Evolutionary conservation across 1,140 invertebrate species (phyloP).

Genomic region (Achroia grisella): DNA sequence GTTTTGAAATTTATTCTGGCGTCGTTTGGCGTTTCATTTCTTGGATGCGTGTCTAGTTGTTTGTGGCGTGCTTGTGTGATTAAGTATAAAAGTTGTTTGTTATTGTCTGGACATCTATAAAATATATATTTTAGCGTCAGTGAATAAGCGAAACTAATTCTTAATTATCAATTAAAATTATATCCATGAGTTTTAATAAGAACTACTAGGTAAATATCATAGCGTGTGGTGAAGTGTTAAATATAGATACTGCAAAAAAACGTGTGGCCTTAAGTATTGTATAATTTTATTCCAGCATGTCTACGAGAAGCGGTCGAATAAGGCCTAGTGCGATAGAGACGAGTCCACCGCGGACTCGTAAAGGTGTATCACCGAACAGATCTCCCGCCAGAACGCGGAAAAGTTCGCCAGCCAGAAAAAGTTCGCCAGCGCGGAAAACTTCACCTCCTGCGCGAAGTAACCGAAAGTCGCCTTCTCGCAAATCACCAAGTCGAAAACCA

Average conservation of each 20-base stretch:
- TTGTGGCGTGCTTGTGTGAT: constrained; percentile 5
- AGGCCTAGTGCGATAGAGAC: constrained; percentile 39
- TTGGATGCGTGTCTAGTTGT: neutral
- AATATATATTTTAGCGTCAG: constrained; percentile 1
- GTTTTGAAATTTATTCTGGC: constrained; percentile 53
- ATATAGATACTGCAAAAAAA: constrained; percentile 39
- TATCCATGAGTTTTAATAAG: constrained; percentile 11
- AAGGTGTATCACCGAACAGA: constrained; percentile 51
- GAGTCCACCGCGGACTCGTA: constrained; percentile 47
- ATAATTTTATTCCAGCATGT: constrained; percentile 42
- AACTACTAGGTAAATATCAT: constrained; percentile 24
- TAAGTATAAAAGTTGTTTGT: constrained; percentile 1
- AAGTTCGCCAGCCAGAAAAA: constrained; percentile 17
- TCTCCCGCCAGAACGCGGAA: constrained; percentile 61
- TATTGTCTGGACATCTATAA: neutral
- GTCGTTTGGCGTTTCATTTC: constrained; percentile 50
- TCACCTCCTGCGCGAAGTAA: constrained; percentile 7
- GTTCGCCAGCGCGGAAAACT: constrained; percentile 26
- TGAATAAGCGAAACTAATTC: constrained; percentile 1
- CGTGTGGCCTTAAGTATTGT: constrained; percentile 15
- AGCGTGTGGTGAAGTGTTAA: constrained; percentile 38
- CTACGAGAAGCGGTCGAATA: constrained; percentile 54
- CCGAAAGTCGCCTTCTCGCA: constrained; percentile 49
- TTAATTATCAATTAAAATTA: neutral
- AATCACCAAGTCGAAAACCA: constrained; percentile 38